Evolutionary conservation across 2,888 invertebrate genomes (phyloP), one percentile per base, ranked within the genome.

Genomic region (Meteorus cinctellus): DNA sequence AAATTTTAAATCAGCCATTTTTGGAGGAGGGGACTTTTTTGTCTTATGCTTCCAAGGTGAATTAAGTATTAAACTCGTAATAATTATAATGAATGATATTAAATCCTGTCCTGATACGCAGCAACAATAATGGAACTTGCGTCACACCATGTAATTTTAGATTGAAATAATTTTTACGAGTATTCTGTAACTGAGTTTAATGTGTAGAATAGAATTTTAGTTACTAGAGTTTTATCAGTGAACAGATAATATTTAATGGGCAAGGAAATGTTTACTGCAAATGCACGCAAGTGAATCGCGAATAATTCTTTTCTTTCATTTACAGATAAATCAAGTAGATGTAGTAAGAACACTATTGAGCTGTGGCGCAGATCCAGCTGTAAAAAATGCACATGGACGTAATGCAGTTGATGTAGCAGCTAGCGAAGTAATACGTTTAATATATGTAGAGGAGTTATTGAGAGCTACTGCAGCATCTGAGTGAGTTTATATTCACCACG

Each of bases 381-480:
- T 92, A 55, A 91, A 91, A 80, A 92, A 93, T 86, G 85, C 86
- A 36, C 90, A 91, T 65, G 92, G 92, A 4, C 90, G 91, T 78
- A 92, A 92, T 77, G 90, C 93, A 0, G 90, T 92, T 76, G 92
- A 93, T 79, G 85, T 92, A 55, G 91, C 91, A 27, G 85, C 89
- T 1, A 89, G 87, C 51, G 90, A 92, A 62, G 87, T 89, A 66
- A 91, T 93, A 81, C 89, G 90, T 62, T 90, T 90, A 69, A 92
- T 92, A 65, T 93, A 91, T 84, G 90, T 92, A 16, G 92, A 93
- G 80, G 92, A 93, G 83, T 87, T 93, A 36, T 87, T 93, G 24
- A 91, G 92, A 82, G 92, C 92, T 24, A 91, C 92, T 74, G 93
- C 93, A 31, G 91, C 91, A 82, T 92, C 92, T 14, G 92, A 93